Base-by-base conservation (phyloP, 1,140 invertebrate species). In the Tribolium madens region DNA sequence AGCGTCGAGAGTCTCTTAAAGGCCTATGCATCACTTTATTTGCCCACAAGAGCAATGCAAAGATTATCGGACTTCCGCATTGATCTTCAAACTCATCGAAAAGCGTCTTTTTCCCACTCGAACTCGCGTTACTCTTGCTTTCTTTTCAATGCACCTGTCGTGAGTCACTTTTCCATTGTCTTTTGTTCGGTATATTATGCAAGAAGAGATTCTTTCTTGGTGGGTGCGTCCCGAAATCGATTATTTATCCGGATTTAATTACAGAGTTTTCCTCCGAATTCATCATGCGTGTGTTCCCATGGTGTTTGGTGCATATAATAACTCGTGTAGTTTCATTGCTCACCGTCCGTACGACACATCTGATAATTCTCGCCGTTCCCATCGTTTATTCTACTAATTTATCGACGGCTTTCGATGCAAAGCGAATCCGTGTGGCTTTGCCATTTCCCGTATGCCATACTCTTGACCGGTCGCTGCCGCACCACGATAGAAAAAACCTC, bases 391-490 rank as follows among this genome's bases (percentile, higher is more conserved):
- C 17, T 26, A 26, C 52, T 57, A 57, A 57, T 57, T 57, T 57
- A 57, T 57, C 52, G 52, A 57, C 52, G 52, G 52, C 52, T 57
- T 57, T 57, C 52, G 52, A 57, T 57, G 52, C 52, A 57, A 57
- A 57, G 15, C 52, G 13, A 50, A 50, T 50, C 48, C 48, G 13
- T 50, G 15, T 42, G 15, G 52, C n/a, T 18, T 9, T 57, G 52
- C 52, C 52, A 26, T 57, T 57, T 57, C 52, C 52, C 52, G 52
- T 57, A 57, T 57, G 52, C 52, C 52, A 57, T 2, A 18, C 52
- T 57, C 52, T 57, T 57, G 52, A 57, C 52, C 52, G 52, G 52
- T 57, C 52, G 52, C 52, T 57, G 52, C 13, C 52, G 52, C 18
- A 18, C 7, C 14, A 12, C 15, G 10, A 14, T 14, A 57, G 18